These are phyloP conservation scores for Varecia variegata DNA, from an alignment of 2,797 vertebrate genomes.

Conservation along the genomic window DNA sequence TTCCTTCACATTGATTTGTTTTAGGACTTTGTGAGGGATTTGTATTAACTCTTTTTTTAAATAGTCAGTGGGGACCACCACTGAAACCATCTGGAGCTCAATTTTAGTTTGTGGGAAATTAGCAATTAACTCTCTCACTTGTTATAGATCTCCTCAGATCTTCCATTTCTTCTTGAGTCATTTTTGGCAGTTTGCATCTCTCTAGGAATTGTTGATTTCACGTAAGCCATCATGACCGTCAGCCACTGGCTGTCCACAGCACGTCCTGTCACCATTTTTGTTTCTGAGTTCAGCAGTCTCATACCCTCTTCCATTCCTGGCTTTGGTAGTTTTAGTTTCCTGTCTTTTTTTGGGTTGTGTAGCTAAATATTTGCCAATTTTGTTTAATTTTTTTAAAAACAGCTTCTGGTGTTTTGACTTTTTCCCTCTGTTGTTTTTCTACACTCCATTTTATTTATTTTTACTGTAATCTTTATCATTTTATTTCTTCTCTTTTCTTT, in stretches of 20 bases:
- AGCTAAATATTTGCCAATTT: background rate
- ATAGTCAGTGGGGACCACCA: background rate
- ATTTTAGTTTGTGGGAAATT: background rate
- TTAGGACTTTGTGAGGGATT: background rate
- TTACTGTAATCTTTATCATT: background rate
- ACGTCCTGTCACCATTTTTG: background rate
- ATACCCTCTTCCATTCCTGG: background rate
- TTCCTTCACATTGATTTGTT: background rate
- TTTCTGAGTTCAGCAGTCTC: background rate
- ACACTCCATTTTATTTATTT: background rate
- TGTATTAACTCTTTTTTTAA: background rate
- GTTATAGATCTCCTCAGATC: background rate
- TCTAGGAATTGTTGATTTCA: background rate
- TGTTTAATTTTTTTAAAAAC: background rate
- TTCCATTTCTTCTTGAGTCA: background rate
- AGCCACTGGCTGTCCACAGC: background rate
- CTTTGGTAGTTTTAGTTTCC: background rate
- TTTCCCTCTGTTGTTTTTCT: background rate
- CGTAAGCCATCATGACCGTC: background rate
- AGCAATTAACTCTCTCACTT: background rate
- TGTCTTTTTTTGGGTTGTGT: background rate
- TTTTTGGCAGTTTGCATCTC: background rate
- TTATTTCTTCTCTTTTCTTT: background rate
- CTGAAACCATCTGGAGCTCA: background rate
- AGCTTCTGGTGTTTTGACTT: background rate